Evolutionary conservation across 1,140 invertebrate genomes (phyloP), one percentile per base, ranked within the genome.

Genomic region (Megalonaias nervosa): DNA sequence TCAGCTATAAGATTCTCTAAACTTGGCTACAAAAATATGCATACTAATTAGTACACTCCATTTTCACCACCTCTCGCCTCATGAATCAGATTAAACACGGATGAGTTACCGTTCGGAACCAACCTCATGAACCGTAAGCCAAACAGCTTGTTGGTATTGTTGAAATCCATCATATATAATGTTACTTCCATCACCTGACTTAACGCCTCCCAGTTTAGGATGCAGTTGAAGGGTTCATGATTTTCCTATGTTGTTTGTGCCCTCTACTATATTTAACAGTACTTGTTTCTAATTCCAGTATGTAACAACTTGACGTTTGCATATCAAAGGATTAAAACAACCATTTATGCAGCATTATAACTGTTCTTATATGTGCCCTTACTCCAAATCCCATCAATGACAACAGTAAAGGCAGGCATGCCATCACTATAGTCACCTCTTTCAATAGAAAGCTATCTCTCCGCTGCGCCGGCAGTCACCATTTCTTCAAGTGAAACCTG

Each of bases 61-160:
- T 31, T 31, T 31, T 31, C 2, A 31, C 31, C 31, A 74, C 67
- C 56, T 60, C 3, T 56, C 38, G 57, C 11, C 71, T 87, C 75
- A 26, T 76, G 11, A 17, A 92, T 85, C 75, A 79, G 82, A 17
- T 77, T 73, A 66, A 86, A 89, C 13, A 89, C 88, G 64, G 78
- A 89, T n/a, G 86, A 88, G 75, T 92, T 91, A 19, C 91, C 89
- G 81, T 92, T 91, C 5, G 80, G 88, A 75, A 92, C 88, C 0
- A 92, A 55, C 19, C 71, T 74, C 56, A 69, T 79, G 74, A 91
- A 91, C 60, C 89, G 89, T 15, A 91, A 14, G 11, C 85, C 82
- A 82, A 92, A 81, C 79, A 85, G 84, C 68, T 87, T 77, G 14
- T 89, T 59, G 69, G 88, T 89, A 12, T 65, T n/a, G 57, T 83